Evolutionary conservation across 2,888 invertebrate genomes (phyloP).

Genomic region (Trissonchulus latispiculum): DNA sequence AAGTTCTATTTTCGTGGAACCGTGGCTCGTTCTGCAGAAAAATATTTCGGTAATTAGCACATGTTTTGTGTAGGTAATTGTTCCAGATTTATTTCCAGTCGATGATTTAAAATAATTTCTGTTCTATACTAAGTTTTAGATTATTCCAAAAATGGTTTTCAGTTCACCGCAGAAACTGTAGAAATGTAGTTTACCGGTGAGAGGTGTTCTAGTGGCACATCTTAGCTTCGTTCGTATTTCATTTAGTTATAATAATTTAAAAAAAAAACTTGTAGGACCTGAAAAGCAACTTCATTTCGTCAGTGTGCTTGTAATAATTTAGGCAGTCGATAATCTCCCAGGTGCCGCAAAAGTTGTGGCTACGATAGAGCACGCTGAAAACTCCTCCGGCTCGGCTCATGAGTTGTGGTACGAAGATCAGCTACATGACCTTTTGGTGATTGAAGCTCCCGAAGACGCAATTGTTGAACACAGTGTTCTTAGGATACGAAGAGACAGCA

Average conservation of each 20-base stretch:
- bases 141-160: no score
- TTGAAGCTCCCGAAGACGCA: neutral
- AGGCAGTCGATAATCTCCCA: neutral
- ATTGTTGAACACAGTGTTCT: neutral
- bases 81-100: no score
- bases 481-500: neutral
- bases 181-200: no score
- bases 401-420: constrained; percentile 5
- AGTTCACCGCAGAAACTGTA: no score
- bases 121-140: no score
- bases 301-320: neutral
- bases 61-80: no score
- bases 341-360: constrained; percentile 4
- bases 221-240: no score
- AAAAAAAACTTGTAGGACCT: no score
- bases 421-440: neutral
- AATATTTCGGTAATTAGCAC: neutral
- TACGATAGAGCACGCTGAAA: constrained; percentile 1
- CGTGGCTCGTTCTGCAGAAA: neutral
- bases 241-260: no score
- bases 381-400: constrained; percentile 13
- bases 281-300: no score
- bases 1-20: neutral
- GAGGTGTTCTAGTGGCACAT: no score
- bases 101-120: no score